phyloP scores from a whole-genome alignment of 2,888 invertebrate species.

The Drosophila crucigera region DNA sequence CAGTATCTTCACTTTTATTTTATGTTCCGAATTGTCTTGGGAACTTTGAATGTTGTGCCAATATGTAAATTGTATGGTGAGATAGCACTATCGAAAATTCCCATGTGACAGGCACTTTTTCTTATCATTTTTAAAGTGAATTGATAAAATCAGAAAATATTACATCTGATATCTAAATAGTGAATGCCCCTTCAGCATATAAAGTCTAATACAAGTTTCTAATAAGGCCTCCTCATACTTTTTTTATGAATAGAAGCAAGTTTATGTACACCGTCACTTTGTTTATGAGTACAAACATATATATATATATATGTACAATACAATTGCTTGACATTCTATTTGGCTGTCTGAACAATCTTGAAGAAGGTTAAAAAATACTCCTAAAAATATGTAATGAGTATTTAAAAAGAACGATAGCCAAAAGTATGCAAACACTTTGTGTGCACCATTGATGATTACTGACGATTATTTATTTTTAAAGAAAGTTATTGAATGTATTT shows the following conservation, averaged over 20 bases:
- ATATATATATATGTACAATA: background rate
- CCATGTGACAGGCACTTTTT: slow-evolving; percentile 23
- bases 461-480: background rate
- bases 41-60: slow-evolving; percentile 52
- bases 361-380: background rate
- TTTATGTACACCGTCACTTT: background rate
- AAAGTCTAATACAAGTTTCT: background rate
- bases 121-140: slow-evolving; percentile 39
- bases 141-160: slow-evolving; percentile 39
- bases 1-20: slow-evolving; percentile 31
- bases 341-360: background rate
- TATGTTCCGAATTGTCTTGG: slow-evolving; percentile 38
- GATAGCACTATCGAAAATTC: slow-evolving; percentile 45
- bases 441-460: background rate
- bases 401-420: background rate
- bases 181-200: background rate
- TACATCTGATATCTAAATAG: slow-evolving; percentile 17
- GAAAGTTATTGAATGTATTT: background rate
- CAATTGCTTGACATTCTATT: background rate
- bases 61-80: slow-evolving; percentile 55
- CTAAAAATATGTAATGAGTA: slow-evolving; percentile 9
- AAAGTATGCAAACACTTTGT: slow-evolving; percentile 18
- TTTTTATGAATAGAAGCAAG: background rate
- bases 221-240: background rate
- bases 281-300: background rate